phyloP scores from a whole-genome alignment of 2,888 invertebrate genomes.

The Coenonympha arcania region DNA sequence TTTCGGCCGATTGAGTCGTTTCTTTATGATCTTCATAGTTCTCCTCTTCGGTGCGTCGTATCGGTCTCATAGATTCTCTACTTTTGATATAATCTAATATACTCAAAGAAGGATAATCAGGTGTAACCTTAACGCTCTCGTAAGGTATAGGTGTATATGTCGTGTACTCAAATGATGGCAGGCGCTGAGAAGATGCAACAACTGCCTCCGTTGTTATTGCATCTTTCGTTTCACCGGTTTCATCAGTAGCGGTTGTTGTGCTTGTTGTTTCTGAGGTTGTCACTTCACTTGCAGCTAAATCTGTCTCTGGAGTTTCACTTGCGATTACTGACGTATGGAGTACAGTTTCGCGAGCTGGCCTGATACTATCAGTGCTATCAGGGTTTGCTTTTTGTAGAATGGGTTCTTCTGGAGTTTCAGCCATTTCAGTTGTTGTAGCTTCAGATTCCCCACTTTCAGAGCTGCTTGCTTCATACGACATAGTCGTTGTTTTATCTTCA shows the following conservation, averaged over 20 bases:
- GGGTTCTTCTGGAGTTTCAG: neutral
- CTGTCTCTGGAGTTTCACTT: conserved; percentile 1
- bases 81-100: conserved; percentile 22
- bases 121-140: conserved; percentile 17
- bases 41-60: conserved; percentile 13
- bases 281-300: neutral
- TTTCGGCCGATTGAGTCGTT: conserved; percentile 9
- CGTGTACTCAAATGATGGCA: conserved; percentile 3
- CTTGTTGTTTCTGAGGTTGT: conserved; percentile 13
- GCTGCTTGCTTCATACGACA: neutral
- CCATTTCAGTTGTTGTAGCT: neutral
- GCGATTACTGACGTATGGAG: neutral
- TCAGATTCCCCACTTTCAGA: neutral
- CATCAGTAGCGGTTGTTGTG: neutral
- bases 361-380: neutral
- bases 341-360: conserved; percentile 11
- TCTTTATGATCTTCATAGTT: neutral
- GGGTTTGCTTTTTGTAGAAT: neutral
- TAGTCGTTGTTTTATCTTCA: conserved; percentile 1
- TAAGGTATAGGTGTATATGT: conserved; percentile 9
- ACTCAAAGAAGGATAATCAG: conserved; percentile 16
- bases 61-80: conserved; percentile 12
- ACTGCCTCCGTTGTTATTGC: conserved; percentile 10
- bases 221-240: conserved; percentile 16
- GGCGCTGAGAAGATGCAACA: conserved; percentile 5